Percentiles rank a stretch among this genome's conserved stretches.
Evolutionary conservation across 1,140 invertebrate species (phyloP).

Genomic region (Macrobrachium nipponense): DNA sequence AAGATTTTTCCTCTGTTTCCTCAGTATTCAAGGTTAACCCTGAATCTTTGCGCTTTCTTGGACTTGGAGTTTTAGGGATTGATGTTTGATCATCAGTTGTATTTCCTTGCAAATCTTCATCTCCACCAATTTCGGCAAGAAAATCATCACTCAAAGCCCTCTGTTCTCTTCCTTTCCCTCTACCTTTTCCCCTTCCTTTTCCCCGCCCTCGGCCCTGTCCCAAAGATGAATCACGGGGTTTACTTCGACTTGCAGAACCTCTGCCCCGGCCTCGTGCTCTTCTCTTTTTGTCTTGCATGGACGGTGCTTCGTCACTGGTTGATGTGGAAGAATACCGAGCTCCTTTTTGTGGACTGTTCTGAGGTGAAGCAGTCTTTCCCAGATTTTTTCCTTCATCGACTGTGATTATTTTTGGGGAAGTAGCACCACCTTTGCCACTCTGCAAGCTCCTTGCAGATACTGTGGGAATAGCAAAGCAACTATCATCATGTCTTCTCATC

Average conservation of each 20-base stretch:
- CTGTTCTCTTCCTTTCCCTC: too few species aligned
- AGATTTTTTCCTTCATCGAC: too few species aligned
- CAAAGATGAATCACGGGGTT: background rate
- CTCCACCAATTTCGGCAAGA: too few species aligned
- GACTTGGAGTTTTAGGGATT: background rate
- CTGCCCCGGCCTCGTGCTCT: slow-evolving; percentile 28
- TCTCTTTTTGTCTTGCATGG: background rate
- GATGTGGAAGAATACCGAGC: background rate
- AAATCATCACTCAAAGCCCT: too few species aligned
- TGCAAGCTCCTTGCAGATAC: too few species aligned
- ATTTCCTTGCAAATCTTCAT: background rate
- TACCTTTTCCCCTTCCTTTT: too few species aligned
- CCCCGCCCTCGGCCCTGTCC: background rate
- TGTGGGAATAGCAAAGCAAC: too few species aligned
- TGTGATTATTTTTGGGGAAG: too few species aligned
- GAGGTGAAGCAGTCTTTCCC: too few species aligned
- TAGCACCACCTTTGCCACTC: too few species aligned
- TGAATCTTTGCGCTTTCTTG: background rate
- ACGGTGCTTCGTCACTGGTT: background rate
- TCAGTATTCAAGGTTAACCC: background rate
- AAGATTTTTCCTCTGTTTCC: too few species aligned
- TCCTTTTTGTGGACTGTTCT: too few species aligned
- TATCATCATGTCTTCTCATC: background rate
- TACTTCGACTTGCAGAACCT: background rate
- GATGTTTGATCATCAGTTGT: background rate